A percentile compares a stretch with the other conserved stretches of the same genome.
These are phyloP conservation scores for Cercocebus atys DNA, from an alignment of 2,113 vertebrate species.

Conservation along the genomic window DNA sequence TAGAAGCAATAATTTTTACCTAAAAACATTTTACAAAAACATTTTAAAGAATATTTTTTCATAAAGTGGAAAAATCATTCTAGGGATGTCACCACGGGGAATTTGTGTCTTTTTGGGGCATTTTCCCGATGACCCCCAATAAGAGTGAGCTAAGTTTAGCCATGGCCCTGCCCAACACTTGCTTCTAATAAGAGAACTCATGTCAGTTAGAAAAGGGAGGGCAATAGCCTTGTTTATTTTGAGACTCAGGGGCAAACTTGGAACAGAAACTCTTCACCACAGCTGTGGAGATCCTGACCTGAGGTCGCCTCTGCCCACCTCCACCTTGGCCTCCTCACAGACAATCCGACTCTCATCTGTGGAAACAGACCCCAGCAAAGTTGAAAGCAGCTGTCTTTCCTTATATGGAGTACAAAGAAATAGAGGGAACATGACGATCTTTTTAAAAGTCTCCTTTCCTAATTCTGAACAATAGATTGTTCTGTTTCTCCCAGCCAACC, in stretches of 20 bases:
- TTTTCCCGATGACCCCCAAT: not conserved
- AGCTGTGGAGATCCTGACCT: not conserved
- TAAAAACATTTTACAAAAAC: not conserved
- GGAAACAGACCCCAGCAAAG: not conserved
- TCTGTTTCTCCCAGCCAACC: not conserved
- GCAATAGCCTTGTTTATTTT: not conserved
- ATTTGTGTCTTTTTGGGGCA: not conserved
- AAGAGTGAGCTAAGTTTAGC: not conserved
- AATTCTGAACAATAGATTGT: conserved; percentile 41
- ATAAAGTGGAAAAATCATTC: not conserved
- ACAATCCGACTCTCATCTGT: not conserved
- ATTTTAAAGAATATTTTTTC: not conserved
- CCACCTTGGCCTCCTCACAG: not conserved
- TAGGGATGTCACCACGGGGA: not conserved
- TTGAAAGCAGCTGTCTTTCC: not conserved
- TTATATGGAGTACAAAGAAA: not conserved
- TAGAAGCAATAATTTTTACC: not conserved
- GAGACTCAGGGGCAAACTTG: not conserved
- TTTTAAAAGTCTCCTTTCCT: not conserved
- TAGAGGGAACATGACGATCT: not conserved
- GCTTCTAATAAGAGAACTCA: not conserved
- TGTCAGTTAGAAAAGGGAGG: not conserved
- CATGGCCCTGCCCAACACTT: not conserved
- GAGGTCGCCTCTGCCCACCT: not conserved
- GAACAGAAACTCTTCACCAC: not conserved